Base-by-base conservation (phyloP, 2,797 vertebrate species). In the Paedocypris micromegethes region DNA sequence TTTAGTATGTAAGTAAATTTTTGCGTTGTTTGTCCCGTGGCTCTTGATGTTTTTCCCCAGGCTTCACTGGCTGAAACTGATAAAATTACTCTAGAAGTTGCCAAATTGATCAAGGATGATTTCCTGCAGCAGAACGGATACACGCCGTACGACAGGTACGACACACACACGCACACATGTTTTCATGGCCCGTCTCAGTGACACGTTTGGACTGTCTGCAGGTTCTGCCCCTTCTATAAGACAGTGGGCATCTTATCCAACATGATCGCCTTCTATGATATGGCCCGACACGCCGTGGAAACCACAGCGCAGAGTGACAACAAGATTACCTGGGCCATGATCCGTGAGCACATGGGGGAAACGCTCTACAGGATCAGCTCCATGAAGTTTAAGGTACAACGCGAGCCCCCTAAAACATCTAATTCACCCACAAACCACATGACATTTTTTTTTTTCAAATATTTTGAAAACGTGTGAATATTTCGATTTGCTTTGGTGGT, bases 201-300 rank as follows among this genome's bases (percentile, higher is more conserved):
- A 5, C 41, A 44, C 41, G 9, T 58, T 42, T n/a, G 1, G 0
- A 39, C 49, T 9, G 2, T 47, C 42, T 67, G 51, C 81, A 99
- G 96, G 85, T 99, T 97, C 84, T 99, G 96, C 77, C 96, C 97
- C 0, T 98, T 99, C 86, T 99, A 98, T 80, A 99, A 99, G 85
- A 98, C 97, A 0, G 96, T 98, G 6, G 96, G 97, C 51, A 93
- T 99, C 87, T 91, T 99, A 75, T 94, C 93, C 66, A 98, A 98
- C 83, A 98, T 91, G 93, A 97, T 99, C 9, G 87, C 95, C 0
- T 99, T 98, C 79, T 98, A 98, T 45, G 97, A 99, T 73, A 89
- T 99, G 96, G 93, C 96, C 2, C 93, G 96, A 5, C 93, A 96
- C 77, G 94, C 94, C 0, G 94, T 98, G 50, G 96, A 98, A 83